A percentile compares a stretch with the other conserved stretches of the same genome.
phyloP scores from a whole-genome alignment of 2,888 invertebrate species.

The Rhabditophanes sp. region DNA sequence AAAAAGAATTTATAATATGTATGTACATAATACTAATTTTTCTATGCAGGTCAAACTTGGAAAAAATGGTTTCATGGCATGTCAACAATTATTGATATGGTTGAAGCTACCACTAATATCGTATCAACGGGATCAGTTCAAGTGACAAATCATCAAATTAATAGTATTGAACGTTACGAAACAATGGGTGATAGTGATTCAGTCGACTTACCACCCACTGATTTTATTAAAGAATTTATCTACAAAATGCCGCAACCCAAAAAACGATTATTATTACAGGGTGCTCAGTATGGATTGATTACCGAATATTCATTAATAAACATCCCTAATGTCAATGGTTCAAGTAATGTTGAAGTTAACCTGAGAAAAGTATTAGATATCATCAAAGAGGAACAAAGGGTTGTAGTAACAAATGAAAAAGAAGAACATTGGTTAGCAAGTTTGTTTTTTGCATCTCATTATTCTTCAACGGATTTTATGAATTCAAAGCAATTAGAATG shows the following conservation, averaged over 20 bases:
- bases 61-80: slow-evolving; percentile 25
- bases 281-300: slow-evolving; percentile 23
- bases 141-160: slow-evolving; percentile 1
- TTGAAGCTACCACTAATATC: slow-evolving; percentile 4
- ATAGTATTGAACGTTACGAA: no score
- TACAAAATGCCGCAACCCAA: slow-evolving; percentile 20
- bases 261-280: slow-evolving; percentile 18
- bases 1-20: no score
- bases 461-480: slow-evolving; percentile 23
- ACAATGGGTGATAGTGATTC: no score
- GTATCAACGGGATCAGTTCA: neutral
- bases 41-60: slow-evolving; percentile 23
- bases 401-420: slow-evolving; percentile 10
- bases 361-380: slow-evolving; percentile 22
- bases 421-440: slow-evolving; percentile 15
- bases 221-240: slow-evolving; percentile 21
- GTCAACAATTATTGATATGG: slow-evolving; percentile 7
- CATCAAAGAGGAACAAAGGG: slow-evolving; percentile 14
- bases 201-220: slow-evolving; percentile 12
- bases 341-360: slow-evolving; percentile 23
- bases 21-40: no score
- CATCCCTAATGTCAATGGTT: slow-evolving; percentile 20
- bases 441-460: slow-evolving; percentile 17
- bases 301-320: slow-evolving; percentile 29
- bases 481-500: slow-evolving; percentile 21